Percentiles rank a stretch among this genome's conserved stretches.
Evolutionary conservation across 2,888 invertebrate species (phyloP).

Genomic region (Clusia tigrina): DNA sequence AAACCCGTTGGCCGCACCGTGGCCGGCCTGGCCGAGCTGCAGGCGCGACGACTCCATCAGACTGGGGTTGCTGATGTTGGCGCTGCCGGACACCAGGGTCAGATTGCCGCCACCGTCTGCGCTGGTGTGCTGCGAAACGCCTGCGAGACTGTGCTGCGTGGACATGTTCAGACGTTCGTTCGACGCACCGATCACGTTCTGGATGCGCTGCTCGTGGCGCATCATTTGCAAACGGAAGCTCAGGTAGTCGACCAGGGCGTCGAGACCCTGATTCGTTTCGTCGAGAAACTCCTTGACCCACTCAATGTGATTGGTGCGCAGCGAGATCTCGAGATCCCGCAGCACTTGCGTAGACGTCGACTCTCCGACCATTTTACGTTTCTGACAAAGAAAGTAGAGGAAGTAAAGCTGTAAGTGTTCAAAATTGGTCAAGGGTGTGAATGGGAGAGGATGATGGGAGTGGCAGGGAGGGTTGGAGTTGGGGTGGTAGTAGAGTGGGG

Average conservation of each 20-base stretch:
- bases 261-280: conserved; percentile 94
- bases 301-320: conserved; percentile 99
- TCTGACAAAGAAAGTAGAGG: conserved; percentile 75
- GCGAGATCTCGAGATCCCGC: conserved; percentile 96
- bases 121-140: conserved; percentile 19
- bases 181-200: conserved; percentile 78
- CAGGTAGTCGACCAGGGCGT: conserved; percentile 96
- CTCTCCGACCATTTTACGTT: conserved; percentile 95
- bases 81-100: conserved; percentile 49
- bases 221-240: conserved; percentile 94
- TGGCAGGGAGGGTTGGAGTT: conserved; percentile 2
- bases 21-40: conserved; percentile 27
- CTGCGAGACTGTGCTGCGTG: conserved; percentile 41
- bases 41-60: background rate
- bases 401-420: conserved; percentile 63
- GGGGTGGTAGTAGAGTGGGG: background rate
- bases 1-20: conserved; percentile 55
- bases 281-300: conserved; percentile 99
- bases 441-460: conserved; percentile 13
- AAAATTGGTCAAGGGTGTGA: conserved; percentile 30
- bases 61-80: conserved; percentile 38
- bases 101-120: conserved; percentile 61
- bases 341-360: conserved; percentile 98
- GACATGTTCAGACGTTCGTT: conserved; percentile 73
- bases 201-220: conserved; percentile 86